Percentiles rank a stretch among this genome's conserved stretches.
Conservation (phyloP, 1,140 invertebrate genomes). For the Stenopsyche tienmushanensis region DNA sequence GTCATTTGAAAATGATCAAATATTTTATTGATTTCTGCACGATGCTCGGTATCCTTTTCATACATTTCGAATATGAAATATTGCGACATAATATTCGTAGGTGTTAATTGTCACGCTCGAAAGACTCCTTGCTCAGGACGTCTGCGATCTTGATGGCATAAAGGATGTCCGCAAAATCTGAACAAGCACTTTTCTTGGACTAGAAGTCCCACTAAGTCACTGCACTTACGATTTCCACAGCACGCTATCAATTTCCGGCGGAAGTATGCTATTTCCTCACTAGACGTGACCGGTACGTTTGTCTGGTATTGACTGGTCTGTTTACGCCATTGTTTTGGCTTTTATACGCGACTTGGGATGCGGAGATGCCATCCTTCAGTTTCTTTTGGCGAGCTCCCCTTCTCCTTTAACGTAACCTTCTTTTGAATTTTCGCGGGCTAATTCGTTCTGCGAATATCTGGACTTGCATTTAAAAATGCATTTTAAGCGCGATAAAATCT, state of each 20-base stretch:
- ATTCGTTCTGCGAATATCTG: too few relatives aligned
- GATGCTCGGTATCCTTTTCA: too few relatives aligned
- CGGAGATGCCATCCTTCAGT: constrained; percentile 11
- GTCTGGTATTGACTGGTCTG: constrained; percentile 5
- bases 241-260: not conserved
- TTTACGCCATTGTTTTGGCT: constrained; percentile 15
- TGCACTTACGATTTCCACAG: constrained; percentile 1
- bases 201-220: constrained; percentile 12
- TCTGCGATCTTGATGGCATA: too few relatives aligned
- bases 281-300: not conserved
- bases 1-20: too few relatives aligned
- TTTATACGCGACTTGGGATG: constrained; percentile 15
- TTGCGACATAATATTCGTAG: too few relatives aligned
- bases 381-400: constrained; percentile 10
- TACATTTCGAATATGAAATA: too few relatives aligned
- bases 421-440: not conserved
- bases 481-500: not conserved
- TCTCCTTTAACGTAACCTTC: not conserved
- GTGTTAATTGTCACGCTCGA: too few relatives aligned
- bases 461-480: not conserved
- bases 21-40: too few relatives aligned
- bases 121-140: too few relatives aligned
- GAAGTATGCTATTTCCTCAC: too few relatives aligned
- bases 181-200: too few relatives aligned
- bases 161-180: too few relatives aligned